Conservation (phyloP, 92 coral and sea anemone species). For the Actinostola sp. region DNA sequence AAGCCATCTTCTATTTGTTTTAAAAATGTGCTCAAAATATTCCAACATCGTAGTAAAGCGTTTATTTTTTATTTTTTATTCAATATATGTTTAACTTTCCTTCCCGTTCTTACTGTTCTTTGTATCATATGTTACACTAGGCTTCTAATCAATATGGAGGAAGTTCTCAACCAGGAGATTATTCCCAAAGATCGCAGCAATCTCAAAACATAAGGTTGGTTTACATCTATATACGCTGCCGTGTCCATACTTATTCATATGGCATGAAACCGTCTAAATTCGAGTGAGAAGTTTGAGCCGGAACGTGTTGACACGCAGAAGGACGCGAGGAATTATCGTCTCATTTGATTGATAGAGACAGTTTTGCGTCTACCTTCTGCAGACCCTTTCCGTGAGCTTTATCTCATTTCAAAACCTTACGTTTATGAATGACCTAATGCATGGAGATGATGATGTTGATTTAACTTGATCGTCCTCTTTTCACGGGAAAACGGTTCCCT, state of each 20-base stretch:
- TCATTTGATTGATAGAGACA: no score
- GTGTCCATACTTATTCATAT: neutral
- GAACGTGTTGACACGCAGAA: no score
- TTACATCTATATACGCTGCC: neutral
- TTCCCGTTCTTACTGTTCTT: neutral
- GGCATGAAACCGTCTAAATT: no score
- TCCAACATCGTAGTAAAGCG: neutral
- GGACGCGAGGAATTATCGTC: no score
- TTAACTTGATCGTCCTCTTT: no score
- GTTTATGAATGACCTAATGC: no score
- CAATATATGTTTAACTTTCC: neutral
- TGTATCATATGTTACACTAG: slow-evolving; percentile 3
- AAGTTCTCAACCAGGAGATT: slow-evolving; percentile 27
- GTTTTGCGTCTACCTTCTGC: no score
- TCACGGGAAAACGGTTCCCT: no score
- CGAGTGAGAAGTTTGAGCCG: no score
- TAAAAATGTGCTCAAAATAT: neutral
- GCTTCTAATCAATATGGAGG: slow-evolving; percentile 47
- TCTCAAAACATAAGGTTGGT: slow-evolving; percentile 60
- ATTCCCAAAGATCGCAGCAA: slow-evolving; percentile 22
- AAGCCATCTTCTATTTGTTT: neutral
- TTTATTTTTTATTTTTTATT: neutral
- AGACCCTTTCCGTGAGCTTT: no score
- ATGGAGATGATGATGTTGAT: no score
- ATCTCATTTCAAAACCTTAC: no score